phyloP scores from a whole-genome alignment of 2,113 vertebrate species.

The Corythornis vintsioides region DNA sequence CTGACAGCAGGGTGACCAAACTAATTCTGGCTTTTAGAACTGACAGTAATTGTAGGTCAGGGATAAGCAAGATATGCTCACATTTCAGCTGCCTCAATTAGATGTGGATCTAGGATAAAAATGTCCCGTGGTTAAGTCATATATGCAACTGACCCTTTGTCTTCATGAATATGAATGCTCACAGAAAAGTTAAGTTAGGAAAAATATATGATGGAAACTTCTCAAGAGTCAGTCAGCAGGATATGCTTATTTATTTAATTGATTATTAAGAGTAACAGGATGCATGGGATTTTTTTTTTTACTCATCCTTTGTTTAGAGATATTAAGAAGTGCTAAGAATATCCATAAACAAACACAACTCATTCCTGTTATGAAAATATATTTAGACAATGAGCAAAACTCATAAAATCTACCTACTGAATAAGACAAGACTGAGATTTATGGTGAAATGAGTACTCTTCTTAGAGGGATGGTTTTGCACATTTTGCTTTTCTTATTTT shows the following conservation, averaged over 20 bases:
- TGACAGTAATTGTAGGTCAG: slow-evolving; percentile 64
- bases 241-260: not conserved
- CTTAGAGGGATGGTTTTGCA: not conserved
- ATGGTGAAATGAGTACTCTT: not conserved
- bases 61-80: slow-evolving; percentile 39
- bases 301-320: not conserved
- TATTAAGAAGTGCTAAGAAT: not conserved
- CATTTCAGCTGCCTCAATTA: slow-evolving; percentile 63
- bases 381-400: not conserved
- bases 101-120: slow-evolving; percentile 44
- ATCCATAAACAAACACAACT: not conserved
- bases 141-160: slow-evolving; percentile 50
- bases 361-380: not conserved
- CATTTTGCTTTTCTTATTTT: not conserved
- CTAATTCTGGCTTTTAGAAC: slow-evolving; percentile 55
- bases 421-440: not conserved
- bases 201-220: slow-evolving; percentile 2
- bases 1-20: slow-evolving; percentile 69
- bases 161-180: slow-evolving; percentile 58
- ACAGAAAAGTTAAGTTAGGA: slow-evolving; percentile 8
- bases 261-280: not conserved
- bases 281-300: not conserved
- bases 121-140: slow-evolving; percentile 56
- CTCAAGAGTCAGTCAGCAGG: not conserved
- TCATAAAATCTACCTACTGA: not conserved